Base-by-base conservation (phyloP, 2,113 vertebrate species). In the Seriola aureovittata region DNA sequence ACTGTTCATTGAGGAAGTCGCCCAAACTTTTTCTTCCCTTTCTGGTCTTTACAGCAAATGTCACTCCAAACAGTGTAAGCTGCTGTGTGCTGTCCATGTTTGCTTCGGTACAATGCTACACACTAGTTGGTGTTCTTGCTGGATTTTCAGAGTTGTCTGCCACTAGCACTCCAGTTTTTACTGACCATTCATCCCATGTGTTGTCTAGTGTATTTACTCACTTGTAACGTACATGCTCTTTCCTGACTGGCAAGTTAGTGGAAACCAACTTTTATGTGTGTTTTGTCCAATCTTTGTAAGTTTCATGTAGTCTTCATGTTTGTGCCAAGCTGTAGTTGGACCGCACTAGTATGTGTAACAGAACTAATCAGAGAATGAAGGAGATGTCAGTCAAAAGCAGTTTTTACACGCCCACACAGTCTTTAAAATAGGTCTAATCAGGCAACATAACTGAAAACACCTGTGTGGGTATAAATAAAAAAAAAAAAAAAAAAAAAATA, bases 361-460 rank as follows among this genome's bases (percentile, higher is more conserved):
- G 50, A 71, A 58, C n/a, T 54, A 69, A 23, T 25, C 71, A 48
- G 36, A 38, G 32, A 55, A 80, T 80, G 60, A 85, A 69, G 34
- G 60, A 71, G 17, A 55, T 42, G 46, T 36, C 52, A 75, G 5
- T 80, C 8, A 32, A 66, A 19, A 42, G 54, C 25, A 40, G 29
- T 13, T 54, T 29, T 42, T 23, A 16, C 0, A 8, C 34, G 8
- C 80, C 60, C 52, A 77, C 58, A 42, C 46, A 32, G 42, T 55
- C 23, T 3, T 32, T 5, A 77, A 48, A 66, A 60, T 8, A 67
- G 36, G 65, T 59, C 3, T 48, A 25, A 64, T 48, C 52, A 42
- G 34, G 48, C 34, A 48, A 69, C 48, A 8, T 19, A 19, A 1
- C 48, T 5, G 16, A 73, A 66, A 57, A 66, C 9, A 58, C 5